phyloP scores from a whole-genome alignment of 2,797 vertebrate genomes.

The Masticophis lateralis region DNA sequence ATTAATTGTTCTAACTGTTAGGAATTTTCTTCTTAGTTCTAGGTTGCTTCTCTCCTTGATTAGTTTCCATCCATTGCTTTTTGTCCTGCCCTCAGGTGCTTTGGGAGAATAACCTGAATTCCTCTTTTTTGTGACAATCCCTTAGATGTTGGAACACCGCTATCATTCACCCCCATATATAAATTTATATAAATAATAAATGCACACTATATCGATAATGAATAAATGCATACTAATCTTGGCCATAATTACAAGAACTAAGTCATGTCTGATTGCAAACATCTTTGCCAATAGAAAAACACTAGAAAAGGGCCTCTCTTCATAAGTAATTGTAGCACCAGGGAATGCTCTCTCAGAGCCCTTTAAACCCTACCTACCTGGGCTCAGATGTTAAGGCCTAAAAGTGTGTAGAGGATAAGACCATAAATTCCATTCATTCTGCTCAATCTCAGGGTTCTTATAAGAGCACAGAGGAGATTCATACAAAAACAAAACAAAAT shows the following conservation, averaged over 20 bases:
- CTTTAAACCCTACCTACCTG: neutral
- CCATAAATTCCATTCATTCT: neutral
- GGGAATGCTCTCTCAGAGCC: neutral
- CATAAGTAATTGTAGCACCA: neutral
- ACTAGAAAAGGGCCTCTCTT: neutral
- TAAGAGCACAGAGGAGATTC: neutral
- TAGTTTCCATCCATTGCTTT: no score
- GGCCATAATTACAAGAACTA: neutral
- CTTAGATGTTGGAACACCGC: no score
- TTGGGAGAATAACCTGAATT: no score
- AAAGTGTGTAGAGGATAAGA: neutral
- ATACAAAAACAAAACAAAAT: neutral
- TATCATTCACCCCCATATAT: no score
- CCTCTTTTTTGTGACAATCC: no score
- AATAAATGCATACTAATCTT: neutral
- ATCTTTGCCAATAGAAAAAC: neutral
- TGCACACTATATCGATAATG: neutral
- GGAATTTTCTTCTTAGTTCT: no score
- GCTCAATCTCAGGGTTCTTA: neutral
- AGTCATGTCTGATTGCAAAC: neutral
- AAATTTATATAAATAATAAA: neutral
- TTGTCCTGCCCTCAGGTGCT: no score
- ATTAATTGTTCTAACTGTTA: no score
- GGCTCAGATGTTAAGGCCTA: neutral
- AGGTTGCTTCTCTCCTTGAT: no score